These are phyloP conservation scores for Amphipyra berbera DNA, from an alignment of 2,888 invertebrate genomes.

Conservation along the genomic window DNA sequence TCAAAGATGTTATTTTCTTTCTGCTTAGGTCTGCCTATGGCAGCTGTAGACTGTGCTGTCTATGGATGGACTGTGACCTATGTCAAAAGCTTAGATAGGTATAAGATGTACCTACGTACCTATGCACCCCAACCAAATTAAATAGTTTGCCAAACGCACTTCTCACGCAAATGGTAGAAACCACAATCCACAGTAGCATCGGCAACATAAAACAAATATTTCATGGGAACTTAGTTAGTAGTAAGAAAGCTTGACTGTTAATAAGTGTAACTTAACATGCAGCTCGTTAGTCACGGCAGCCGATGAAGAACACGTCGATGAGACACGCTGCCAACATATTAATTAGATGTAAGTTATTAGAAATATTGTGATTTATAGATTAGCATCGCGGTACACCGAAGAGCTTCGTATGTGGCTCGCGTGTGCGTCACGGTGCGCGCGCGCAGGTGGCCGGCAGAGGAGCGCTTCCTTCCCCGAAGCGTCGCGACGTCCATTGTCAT, in stretches of 20 bases:
- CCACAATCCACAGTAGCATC: slow-evolving; percentile 19
- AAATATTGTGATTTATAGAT: slow-evolving; percentile 58
- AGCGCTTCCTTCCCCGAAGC: slow-evolving; percentile 80
- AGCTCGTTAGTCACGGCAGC: slow-evolving; percentile 2
- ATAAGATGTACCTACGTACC: too few relatives aligned
- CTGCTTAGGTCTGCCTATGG: too few relatives aligned
- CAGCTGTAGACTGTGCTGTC: too few relatives aligned
- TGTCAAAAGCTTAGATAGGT: too few relatives aligned
- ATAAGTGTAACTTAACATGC: slow-evolving; percentile 8
- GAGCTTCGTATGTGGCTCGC: slow-evolving; percentile 44
- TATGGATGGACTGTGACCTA: too few relatives aligned
- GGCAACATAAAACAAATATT: slow-evolving; percentile 35
- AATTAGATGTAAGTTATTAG: slow-evolving; percentile 34
- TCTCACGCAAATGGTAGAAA: background rate
- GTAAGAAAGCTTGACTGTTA: slow-evolving; percentile 1
- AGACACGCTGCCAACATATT: slow-evolving; percentile 13
- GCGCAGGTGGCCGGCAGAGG: slow-evolving; percentile 62
- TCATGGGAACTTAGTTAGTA: slow-evolving; percentile 30
- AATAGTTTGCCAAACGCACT: background rate
- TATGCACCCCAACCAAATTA: too few relatives aligned
- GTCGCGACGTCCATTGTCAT: slow-evolving; percentile 65
- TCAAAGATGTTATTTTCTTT: too few relatives aligned
- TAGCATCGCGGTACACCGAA: slow-evolving; percentile 41
- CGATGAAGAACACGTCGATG: background rate
- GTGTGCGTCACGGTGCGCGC: slow-evolving; percentile 24